phyloP scores from a whole-genome alignment of 2,113 vertebrate species.

The crab-eating macaque (Macaca fascicularis) region T2T-MFA8v1.1 NC_088394.1:9087001-9087500 shows the following conservation, averaged over 20 bases:
- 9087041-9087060: conserved; percentile 39
- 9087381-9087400: background rate
- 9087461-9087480: background rate
- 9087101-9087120: background rate
- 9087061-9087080: background rate
- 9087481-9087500: background rate
- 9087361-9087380: too few species aligned
- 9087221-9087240: background rate
- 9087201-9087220: background rate
- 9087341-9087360: background rate
- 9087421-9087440: background rate
- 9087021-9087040: conserved; percentile 31
- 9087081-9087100: conserved; percentile 39
- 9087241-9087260: rapidly evolving
- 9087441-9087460: rapidly evolving
- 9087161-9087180: background rate
- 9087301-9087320: rapidly evolving
- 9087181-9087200: background rate
- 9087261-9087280: rapidly evolving
- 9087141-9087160: too few species aligned
- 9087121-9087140: background rate
- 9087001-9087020: background rate
- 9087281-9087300: rapidly evolving
- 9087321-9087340: background rate
- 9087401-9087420: background rate